Evolutionary conservation across 1,140 invertebrate genomes (phyloP), one percentile per base, ranked within the genome.

Genomic region (Zaprionus taronus): DNA sequence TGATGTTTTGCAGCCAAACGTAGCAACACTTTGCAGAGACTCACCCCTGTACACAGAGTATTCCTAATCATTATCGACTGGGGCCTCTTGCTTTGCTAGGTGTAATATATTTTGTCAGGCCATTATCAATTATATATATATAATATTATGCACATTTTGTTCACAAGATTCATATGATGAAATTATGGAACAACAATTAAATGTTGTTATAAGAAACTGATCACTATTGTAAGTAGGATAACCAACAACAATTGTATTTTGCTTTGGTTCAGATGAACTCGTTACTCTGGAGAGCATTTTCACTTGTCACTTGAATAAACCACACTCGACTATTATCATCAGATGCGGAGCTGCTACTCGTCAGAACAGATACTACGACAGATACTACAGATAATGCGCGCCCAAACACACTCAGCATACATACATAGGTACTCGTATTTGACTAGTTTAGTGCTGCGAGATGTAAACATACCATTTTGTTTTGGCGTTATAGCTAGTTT

Each of bases 381-480:
- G 62, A 64, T 66, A 66, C 51, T 57, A 28, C 24, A 20, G 22
- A 44, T 63, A 63, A 31, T 22, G 22, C 41, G 47, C 61, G 22
- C 7, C 49, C 22, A 53, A 12, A 41, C 26, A 56, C 58, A 9
- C 15, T 11, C 51, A 41, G 4, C 26, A 56, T 66, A 9, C 26
- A 56, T 66, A 9, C 12, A 15, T 41, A 53, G 47, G 47, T 20
- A 20, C 20, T 20, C 20, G 20, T 20, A 24, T 51, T 9, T 20
- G 5, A 26, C 17, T 34, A 28, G 12, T 20, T 24, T 53, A n/a
- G 9, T 47, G 12, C 51, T 36, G 12, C 41, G 28, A 69, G 22
- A 31, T 61, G 24, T 65, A 31, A 76, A 84, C 82, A 53, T 84
- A 84, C 82, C 82, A 84, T 84, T 72, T 72, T 81, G 28, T 49